A percentile compares a stretch with the other conserved stretches of the same genome.
Conservation (phyloP, 2,113 vertebrate genomes). For the Osmerus eperlanus region DNA sequence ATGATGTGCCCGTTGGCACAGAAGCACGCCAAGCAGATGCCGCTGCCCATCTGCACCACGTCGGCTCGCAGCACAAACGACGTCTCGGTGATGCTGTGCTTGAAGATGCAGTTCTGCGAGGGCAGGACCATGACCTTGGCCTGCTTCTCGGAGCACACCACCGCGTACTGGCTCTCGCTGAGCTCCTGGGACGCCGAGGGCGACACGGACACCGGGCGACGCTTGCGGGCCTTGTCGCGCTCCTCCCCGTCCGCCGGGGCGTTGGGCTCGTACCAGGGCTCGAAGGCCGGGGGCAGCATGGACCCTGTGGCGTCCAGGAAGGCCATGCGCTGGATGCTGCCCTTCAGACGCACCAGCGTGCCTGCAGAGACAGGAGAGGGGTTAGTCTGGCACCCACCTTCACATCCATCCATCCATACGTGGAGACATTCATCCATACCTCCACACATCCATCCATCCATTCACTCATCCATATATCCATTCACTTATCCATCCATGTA, state of each 20-base stretch:
- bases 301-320: slow-evolving; percentile 88
- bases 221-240: slow-evolving; percentile 73
- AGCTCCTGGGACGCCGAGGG: slow-evolving; percentile 95
- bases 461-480: background rate
- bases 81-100: slow-evolving; percentile 96
- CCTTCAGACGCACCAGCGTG: slow-evolving; percentile 90
- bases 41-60: slow-evolving; percentile 85
- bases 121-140: slow-evolving; percentile 95
- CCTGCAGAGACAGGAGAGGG: slow-evolving; percentile 68
- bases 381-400: background rate
- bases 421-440: background rate
- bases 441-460: background rate
- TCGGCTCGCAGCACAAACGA: slow-evolving; percentile 95
- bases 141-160: slow-evolving; percentile 98
- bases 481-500: background rate
- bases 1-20: slow-evolving; percentile 99
- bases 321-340: slow-evolving; percentile 87
- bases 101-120: slow-evolving; percentile 91
- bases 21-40: slow-evolving; percentile 92
- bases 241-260: slow-evolving; percentile 74
- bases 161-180: slow-evolving; percentile 90
- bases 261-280: slow-evolving; percentile 90
- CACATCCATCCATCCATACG: background rate
- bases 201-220: slow-evolving; percentile 92
- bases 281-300: slow-evolving; percentile 79